A percentile compares a stretch with the other conserved stretches of the same genome.
phyloP scores from a whole-genome alignment of 37 sponge, comb jelly and placozoan genomes.

The Chondrosia reniformis region DNA sequence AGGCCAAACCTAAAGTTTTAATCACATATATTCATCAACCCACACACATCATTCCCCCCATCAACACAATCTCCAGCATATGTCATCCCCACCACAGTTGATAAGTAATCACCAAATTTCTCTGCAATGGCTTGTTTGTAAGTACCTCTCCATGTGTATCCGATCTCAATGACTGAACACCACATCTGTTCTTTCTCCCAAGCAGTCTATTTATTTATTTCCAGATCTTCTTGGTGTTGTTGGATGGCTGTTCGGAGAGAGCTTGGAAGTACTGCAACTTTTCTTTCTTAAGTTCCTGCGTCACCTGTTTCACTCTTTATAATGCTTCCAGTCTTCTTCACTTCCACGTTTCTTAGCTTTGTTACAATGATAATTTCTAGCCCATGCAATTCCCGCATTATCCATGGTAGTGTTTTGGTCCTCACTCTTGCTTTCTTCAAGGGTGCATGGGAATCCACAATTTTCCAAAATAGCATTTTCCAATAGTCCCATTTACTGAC shows the following conservation, averaged over 20 bases:
- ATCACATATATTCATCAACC: neutral
- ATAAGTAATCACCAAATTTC: conserved; percentile 10
- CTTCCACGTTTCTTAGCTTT: neutral
- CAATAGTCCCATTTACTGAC: conserved; percentile 37
- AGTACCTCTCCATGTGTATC: neutral
- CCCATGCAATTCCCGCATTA: neutral
- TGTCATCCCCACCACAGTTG: neutral
- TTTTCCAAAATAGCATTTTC: conserved; percentile 6
- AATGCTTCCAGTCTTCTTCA: conserved; percentile 1
- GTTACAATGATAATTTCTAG: neutral
- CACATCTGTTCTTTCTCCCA: neutral
- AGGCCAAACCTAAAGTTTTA: neutral
- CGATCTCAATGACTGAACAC: neutral
- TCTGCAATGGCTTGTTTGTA: conserved; percentile 11
- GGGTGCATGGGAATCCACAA: conserved; percentile 14
- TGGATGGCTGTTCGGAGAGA: neutral
- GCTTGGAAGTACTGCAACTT: conserved; percentile 15
- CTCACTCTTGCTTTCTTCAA: conserved; percentile 20
- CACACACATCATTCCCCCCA: neutral
- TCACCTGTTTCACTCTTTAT: neutral
- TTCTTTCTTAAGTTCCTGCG: neutral
- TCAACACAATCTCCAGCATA: no score
- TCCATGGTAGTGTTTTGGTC: conserved; percentile 26
- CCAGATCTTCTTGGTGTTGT: conserved; percentile 18
- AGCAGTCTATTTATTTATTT: conserved; percentile 16